A percentile compares a stretch with the other conserved stretches of the same genome.
Evolutionary conservation across 1,140 invertebrate species (phyloP).

Genomic region (Pissodes strobi): DNA sequence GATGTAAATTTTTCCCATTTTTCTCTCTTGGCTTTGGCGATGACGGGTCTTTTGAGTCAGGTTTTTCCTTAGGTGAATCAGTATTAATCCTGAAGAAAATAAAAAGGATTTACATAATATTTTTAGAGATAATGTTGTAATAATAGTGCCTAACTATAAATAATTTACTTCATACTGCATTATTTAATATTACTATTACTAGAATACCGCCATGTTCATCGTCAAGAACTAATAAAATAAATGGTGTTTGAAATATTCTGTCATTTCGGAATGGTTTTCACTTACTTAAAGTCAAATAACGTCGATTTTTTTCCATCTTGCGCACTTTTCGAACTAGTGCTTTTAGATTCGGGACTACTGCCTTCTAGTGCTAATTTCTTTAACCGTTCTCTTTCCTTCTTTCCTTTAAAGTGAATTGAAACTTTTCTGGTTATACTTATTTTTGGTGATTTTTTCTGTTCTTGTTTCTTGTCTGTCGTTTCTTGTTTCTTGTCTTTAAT

Average conservation of each 20-base stretch:
- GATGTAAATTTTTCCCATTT: constrained; percentile 22
- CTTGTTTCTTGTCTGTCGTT: constrained; percentile 22
- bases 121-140: too few species aligned
- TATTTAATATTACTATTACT: too few species aligned
- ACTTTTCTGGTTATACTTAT: constrained; percentile 50
- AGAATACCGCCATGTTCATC: too few species aligned
- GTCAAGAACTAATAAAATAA: too few species aligned
- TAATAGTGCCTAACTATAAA: too few species aligned
- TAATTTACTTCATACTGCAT: too few species aligned
- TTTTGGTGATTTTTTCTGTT: constrained; percentile 41
- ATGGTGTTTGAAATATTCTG: too few species aligned
- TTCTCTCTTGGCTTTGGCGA: constrained; percentile 39
- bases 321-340: constrained; percentile 2
- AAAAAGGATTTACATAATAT: too few species aligned
- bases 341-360: constrained; percentile 7
- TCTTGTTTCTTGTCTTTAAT: constrained; percentile 49
- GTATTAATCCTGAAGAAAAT: neutral
- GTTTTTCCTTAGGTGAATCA: constrained; percentile 12
- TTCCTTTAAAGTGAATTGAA: constrained; percentile 54
- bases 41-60: constrained; percentile 34
- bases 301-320: constrained; percentile 18
- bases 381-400: constrained; percentile 46
- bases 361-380: constrained; percentile 20
- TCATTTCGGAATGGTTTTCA: too few species aligned
- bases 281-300: constrained; percentile 18